Conservation (phyloP, 2,888 invertebrate species). For the Coremacera marginata region DNA sequence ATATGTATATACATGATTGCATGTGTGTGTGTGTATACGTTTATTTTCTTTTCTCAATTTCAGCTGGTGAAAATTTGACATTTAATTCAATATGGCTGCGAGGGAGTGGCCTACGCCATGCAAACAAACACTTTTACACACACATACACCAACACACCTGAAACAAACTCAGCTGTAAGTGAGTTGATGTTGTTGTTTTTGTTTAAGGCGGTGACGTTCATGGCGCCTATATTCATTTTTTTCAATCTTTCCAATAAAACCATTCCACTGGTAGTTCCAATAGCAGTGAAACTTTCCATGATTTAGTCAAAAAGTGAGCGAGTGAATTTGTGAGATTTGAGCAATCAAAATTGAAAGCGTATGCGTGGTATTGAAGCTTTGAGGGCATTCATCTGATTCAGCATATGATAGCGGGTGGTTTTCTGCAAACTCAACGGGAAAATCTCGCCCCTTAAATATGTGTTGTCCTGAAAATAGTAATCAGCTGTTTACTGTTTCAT, state of each 20-base stretch:
- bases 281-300: too few relatives aligned
- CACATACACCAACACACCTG: neutral
- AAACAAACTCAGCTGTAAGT: neutral
- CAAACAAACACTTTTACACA: conserved; percentile 31
- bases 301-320: too few relatives aligned
- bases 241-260: neutral
- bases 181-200: neutral
- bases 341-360: too few relatives aligned
- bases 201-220: conserved; percentile 40
- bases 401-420: too few relatives aligned
- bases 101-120: conserved; percentile 63
- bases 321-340: too few relatives aligned
- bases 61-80: conserved; percentile 30
- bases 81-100: conserved; percentile 67
- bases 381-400: too few relatives aligned
- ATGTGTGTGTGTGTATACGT: neutral
- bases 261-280: neutral
- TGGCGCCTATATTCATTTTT: conserved; percentile 8
- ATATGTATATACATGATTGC: too few relatives aligned
- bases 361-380: too few relatives aligned
- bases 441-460: too few relatives aligned
- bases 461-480: too few relatives aligned
- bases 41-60: conserved; percentile 1
- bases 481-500: too few relatives aligned
- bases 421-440: too few relatives aligned